Base-by-base conservation (phyloP, 2,113 vertebrate species). In the Ceyx margarethae region DNA sequence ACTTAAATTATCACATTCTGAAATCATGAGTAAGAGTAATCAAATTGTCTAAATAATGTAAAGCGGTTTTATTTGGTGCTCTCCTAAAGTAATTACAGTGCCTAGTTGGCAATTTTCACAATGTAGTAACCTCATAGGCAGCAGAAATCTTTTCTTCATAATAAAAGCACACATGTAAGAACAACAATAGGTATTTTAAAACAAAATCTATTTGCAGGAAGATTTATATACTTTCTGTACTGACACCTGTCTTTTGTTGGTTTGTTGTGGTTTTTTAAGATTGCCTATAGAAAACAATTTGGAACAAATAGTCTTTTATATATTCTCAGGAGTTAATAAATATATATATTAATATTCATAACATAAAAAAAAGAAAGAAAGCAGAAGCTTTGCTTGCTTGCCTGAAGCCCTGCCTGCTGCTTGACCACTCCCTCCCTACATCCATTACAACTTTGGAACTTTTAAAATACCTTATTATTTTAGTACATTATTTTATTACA, bases 21-120 rank as follows among this genome's bases (percentile, higher is more conserved):
- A 87, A 91, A 91, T 96, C 93, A 79, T 67, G 68, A 97, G 81
- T 91, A 85, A 96, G 87, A 95, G 60, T 81, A 95, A 93, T 91
- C 93, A 90, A 85, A 85, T 86, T 94, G 92, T 97, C 96, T 91
- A 96, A 96, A 97, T 87, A 97, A 96, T 68, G 50, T 76, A 82
- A 91, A 89, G 66, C 86, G 69, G 78, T 42, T 75, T 64, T 95
- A 80, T 74, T 95, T 93, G 81, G 81, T 81, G 78, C 81, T 86
- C 88, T 95, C 85, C 80, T 79, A 72, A 85, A 93, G 91, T 85
- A 97, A 96, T 95, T 96, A 87, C 83, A 81, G 71, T 69, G 67
- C 81, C 29, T 74, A 84, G 46, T 74, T 87, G 77, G 90, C 90
- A 89, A 96, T 96, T 95, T 96, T 93, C 89, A 91, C 84, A 85